Evolutionary conservation across 2,888 invertebrate species (phyloP).

Genomic region (Teleiodes luculella): DNA sequence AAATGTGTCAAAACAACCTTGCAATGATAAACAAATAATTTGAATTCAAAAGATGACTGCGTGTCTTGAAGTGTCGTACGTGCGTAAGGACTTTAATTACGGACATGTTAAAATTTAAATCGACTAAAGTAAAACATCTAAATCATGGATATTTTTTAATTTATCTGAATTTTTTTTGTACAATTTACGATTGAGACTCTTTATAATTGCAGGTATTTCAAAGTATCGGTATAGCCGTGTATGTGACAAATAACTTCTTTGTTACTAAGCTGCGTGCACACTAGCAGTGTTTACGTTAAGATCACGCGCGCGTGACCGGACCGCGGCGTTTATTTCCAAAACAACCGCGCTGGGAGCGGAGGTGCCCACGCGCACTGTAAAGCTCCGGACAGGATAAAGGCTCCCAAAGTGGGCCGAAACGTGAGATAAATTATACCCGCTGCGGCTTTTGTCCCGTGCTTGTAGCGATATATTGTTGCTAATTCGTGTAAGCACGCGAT

Average conservation of each 20-base stretch:
- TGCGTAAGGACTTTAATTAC: no score
- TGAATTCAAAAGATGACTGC: no score
- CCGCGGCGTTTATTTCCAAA: constrained; percentile 52
- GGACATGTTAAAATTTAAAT: no score
- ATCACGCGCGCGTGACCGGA: constrained; percentile 69
- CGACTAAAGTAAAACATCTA: no score
- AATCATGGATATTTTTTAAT: no score
- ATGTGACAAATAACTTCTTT: constrained; percentile 50
- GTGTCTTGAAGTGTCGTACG: no score
- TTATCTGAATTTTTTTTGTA: no score
- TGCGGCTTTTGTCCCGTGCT: not conserved
- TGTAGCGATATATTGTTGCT: not conserved
- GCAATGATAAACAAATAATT: no score
- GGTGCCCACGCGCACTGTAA: constrained; percentile 19
- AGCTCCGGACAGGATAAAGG: constrained; percentile 1
- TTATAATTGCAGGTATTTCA: not conserved
- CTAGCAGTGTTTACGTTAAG: constrained; percentile 60
- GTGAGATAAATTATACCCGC: not conserved
- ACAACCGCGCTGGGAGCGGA: constrained; percentile 39
- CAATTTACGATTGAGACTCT: not conserved
- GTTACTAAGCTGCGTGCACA: constrained; percentile 43
- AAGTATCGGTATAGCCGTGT: not conserved
- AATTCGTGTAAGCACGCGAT: not conserved
- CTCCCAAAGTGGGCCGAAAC: not conserved
- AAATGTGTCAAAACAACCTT: no score